phyloP scores from a whole-genome alignment of 2,113 vertebrate genomes.

The Pheucticus melanocephalus region DNA sequence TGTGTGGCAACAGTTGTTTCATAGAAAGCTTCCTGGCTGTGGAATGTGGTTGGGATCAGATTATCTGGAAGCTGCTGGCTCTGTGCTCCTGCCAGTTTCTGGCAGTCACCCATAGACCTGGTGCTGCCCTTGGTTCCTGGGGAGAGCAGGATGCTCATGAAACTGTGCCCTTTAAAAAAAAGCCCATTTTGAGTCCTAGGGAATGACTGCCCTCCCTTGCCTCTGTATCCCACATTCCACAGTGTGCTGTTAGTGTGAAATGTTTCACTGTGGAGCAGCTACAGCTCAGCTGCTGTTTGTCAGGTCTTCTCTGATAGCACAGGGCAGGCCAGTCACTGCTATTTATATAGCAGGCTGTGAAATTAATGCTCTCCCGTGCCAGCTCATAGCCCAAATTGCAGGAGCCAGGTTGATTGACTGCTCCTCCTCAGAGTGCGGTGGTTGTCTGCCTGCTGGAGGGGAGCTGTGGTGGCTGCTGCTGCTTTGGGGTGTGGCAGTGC shows the following conservation, averaged over 20 bases:
- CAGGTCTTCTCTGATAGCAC: background rate
- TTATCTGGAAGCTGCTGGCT: background rate
- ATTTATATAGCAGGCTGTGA: slow-evolving; percentile 16
- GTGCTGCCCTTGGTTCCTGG: background rate
- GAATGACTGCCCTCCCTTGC: background rate
- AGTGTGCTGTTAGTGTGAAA: background rate
- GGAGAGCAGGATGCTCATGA: background rate
- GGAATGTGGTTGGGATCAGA: background rate
- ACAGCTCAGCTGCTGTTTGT: slow-evolving; percentile 6
- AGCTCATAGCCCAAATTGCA: background rate
- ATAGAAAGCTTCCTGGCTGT: background rate
- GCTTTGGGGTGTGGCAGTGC: background rate
- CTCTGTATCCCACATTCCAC: background rate
- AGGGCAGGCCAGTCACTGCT: background rate
- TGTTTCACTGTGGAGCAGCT: background rate
- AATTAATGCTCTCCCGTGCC: background rate
- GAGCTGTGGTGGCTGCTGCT: background rate
- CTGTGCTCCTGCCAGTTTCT: background rate
- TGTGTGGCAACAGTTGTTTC: background rate
- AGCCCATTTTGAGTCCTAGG: background rate
- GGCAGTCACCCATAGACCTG: background rate
- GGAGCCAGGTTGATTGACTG: background rate
- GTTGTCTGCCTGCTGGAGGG: background rate
- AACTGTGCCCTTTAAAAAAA: background rate
- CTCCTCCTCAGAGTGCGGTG: background rate